These are phyloP conservation scores for Tromatobia lineatoria DNA, from an alignment of 2,888 invertebrate species.

Conservation along the genomic window DNA sequence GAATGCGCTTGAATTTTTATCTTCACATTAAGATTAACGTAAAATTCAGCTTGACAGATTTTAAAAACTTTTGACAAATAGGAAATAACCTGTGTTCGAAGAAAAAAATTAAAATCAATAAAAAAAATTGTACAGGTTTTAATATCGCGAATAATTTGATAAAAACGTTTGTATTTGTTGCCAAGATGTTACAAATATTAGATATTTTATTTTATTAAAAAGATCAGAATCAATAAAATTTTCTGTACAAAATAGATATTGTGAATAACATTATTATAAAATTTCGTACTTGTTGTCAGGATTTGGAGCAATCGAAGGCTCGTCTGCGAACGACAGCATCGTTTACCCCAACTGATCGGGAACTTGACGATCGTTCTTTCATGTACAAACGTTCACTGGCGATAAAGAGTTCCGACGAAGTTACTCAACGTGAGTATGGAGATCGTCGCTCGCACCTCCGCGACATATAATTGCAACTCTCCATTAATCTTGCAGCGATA, in stretches of 20 bases:
- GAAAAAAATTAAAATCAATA: too few relatives aligned
- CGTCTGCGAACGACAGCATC: conserved; percentile 80
- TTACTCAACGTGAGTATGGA: not conserved
- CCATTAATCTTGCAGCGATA: conserved; percentile 26
- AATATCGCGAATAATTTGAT: too few relatives aligned
- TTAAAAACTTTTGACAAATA: too few relatives aligned
- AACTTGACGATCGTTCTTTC: conserved; percentile 77
- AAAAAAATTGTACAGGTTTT: too few relatives aligned
- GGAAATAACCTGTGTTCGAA: too few relatives aligned
- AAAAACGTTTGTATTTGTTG: too few relatives aligned
- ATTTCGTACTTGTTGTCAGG: conserved; percentile 70
- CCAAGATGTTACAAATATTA: too few relatives aligned
- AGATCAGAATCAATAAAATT: not conserved
- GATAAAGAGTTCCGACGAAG: conserved; percentile 3
- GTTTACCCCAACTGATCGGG: conserved; percentile 82
- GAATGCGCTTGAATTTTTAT: too few relatives aligned
- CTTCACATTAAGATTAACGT: too few relatives aligned
- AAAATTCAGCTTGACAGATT: too few relatives aligned
- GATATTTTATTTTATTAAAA: too few relatives aligned
- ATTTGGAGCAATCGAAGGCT: conserved; percentile 79
- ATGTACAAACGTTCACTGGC: conserved; percentile 75
- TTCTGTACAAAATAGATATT: not conserved
- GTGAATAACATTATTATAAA: not conserved
- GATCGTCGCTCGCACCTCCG: not conserved
- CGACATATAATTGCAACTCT: not conserved